Evolutionary conservation across 2,113 vertebrate species (phyloP).

Genomic region (Scalopus aquaticus): DNA sequence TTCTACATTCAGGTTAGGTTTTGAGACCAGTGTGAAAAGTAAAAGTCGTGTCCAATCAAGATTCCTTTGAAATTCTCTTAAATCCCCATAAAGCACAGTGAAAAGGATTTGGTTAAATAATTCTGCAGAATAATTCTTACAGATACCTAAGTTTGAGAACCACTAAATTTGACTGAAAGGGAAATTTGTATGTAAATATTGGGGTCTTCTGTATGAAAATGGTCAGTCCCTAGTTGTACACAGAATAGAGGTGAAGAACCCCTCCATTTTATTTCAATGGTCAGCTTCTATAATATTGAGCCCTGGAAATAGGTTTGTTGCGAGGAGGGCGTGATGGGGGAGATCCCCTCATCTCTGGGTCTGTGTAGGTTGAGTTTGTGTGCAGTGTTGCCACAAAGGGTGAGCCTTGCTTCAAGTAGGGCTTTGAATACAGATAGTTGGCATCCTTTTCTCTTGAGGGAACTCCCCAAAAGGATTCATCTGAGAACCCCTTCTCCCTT

Average conservation of each 20-base stretch:
- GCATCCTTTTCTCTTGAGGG: neutral
- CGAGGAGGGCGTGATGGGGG: neutral
- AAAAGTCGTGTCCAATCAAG: neutral
- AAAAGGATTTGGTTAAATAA: neutral
- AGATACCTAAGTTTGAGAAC: neutral
- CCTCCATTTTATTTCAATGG: neutral
- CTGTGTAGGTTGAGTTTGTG: neutral
- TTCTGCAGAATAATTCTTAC: neutral
- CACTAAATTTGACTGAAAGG: neutral
- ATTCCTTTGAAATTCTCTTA: neutral
- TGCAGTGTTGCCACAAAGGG: no score
- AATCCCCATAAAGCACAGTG: neutral
- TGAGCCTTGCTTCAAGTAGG: neutral
- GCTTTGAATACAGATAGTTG: neutral
- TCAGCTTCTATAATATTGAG: neutral
- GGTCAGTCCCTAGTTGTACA: no score
- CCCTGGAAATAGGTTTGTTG: neutral
- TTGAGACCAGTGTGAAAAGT: neutral
- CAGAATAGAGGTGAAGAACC: neutral
- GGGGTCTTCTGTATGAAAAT: neutral
- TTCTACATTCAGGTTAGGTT: neutral
- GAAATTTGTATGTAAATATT: neutral
- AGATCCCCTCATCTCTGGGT: fast-evolving
- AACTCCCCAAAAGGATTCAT: neutral
- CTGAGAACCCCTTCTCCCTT: neutral